A percentile compares a stretch with the other conserved stretches of the same genome.
Evolutionary conservation across 2,797 vertebrate genomes (phyloP).

Genomic region (Threskiornis aethiopicus): DNA sequence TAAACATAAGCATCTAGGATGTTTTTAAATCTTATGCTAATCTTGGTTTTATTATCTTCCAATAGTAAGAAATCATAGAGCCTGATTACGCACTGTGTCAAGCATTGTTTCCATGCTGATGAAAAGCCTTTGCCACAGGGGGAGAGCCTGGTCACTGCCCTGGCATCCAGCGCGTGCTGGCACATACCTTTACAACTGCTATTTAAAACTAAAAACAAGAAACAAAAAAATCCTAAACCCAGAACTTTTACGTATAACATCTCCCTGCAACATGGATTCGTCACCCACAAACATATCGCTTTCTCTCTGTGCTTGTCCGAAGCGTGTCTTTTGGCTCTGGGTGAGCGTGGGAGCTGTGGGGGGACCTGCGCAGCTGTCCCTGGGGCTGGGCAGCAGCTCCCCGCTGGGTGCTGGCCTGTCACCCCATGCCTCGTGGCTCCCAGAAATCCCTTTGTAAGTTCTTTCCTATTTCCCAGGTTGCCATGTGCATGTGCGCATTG

Average conservation of each 20-base stretch:
- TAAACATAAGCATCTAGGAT: neutral
- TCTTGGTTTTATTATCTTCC: neutral
- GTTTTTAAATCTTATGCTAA: neutral
- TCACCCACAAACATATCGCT: fast-evolving
- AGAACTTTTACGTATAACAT: fast-evolving
- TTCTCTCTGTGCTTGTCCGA: fast-evolving
- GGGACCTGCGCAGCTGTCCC: neutral
- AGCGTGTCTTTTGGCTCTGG: fast-evolving
- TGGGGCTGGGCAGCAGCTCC: neutral
- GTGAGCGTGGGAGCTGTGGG: fast-evolving
- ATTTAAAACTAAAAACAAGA: neutral
- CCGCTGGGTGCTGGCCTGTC: neutral
- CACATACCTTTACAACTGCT: neutral
- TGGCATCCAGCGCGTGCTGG: neutral
- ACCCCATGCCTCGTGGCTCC: fast-evolving
- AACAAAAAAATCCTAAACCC: neutral
- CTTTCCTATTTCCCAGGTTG: neutral
- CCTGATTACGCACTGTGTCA: no score
- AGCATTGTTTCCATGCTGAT: neutral
- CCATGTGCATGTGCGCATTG: neutral
- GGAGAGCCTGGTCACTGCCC: neutral
- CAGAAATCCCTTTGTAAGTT: neutral
- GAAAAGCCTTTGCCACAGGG: neutral
- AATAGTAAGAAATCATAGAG: neutral
- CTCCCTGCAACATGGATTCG: neutral